Evolutionary conservation across 2,113 vertebrate species (phyloP).

Genomic region (Microcebus lehilahytsara): DNA sequence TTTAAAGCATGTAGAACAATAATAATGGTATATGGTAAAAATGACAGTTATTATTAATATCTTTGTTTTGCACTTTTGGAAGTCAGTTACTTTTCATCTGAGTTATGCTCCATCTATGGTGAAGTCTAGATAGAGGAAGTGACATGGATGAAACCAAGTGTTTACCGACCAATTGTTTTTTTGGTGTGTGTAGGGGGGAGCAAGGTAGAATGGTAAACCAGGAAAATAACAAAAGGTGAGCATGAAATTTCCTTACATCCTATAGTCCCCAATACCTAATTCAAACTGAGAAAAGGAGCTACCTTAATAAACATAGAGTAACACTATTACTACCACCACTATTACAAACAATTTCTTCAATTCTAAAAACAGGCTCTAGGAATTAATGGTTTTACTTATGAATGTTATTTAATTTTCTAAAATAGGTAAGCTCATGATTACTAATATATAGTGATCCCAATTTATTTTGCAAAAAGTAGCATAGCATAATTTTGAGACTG

Average conservation of each 20-base stretch:
- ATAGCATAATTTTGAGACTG: not conserved
- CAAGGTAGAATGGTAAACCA: not conserved
- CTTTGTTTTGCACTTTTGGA: not conserved
- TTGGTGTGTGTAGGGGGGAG: no score
- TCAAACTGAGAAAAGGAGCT: not conserved
- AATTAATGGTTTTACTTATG: not conserved
- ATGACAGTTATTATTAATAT: not conserved
- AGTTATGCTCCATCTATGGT: not conserved
- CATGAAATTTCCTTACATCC: not conserved
- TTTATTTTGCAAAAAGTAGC: not conserved
- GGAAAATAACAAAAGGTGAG: not conserved
- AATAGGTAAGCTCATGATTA: not conserved
- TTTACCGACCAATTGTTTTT: not conserved
- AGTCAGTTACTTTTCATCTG: not conserved
- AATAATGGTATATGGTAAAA: not conserved
- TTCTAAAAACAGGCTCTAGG: not conserved
- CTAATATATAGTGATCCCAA: not conserved
- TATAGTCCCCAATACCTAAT: not conserved
- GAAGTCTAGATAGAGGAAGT: not conserved
- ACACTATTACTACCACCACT: not conserved
- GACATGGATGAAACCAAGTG: not conserved
- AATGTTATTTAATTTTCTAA: slow-evolving; percentile 11
- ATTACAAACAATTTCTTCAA: not conserved
- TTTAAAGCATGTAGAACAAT: not conserved
- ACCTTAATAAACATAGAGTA: not conserved